A percentile compares a stretch with the other conserved stretches of the same genome.
Conservation (phyloP, 2,888 invertebrate species). For the Watsonalla binaria region DNA sequence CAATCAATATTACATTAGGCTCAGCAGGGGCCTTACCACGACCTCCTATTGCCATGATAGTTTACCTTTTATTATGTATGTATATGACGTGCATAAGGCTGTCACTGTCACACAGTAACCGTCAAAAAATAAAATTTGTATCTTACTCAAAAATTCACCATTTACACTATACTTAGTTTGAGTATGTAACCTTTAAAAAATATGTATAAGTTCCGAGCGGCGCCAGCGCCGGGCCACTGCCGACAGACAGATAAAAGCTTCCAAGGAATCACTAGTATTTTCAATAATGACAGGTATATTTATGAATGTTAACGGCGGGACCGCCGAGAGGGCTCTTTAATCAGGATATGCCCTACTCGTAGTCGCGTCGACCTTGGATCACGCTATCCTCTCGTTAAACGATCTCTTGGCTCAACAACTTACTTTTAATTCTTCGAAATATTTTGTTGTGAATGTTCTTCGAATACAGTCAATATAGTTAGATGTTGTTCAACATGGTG, state of each 20-base stretch:
- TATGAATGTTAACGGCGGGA: conserved; percentile 44
- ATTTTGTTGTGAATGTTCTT: background rate
- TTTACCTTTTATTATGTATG: too few species aligned
- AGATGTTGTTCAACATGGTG: too few species aligned
- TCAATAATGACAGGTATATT: conserved; percentile 50
- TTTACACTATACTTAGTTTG: background rate
- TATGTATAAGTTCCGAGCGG: background rate
- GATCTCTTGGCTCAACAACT: conserved; percentile 30
- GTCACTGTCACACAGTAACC: too few species aligned
- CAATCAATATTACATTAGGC: too few species aligned
- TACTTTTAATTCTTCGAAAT: conserved; percentile 12
- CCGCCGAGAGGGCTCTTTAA: conserved; percentile 35
- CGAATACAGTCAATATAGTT: too few species aligned
- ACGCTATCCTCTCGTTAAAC: conserved; percentile 45
- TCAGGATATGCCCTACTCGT: conserved; percentile 37
- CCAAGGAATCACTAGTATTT: conserved; percentile 29
- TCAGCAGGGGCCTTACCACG: too few species aligned
- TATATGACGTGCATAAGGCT: too few species aligned
- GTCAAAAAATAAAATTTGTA: too few species aligned
- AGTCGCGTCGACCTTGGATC: conserved; percentile 45
- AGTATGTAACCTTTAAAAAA: background rate
- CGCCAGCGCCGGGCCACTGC: conserved; percentile 10
- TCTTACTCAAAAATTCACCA: too few species aligned
- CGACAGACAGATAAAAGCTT: conserved; percentile 12
- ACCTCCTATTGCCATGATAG: too few species aligned